Base-by-base conservation (phyloP, 2,888 invertebrate genomes). In the Mayetiola destructor region DNA sequence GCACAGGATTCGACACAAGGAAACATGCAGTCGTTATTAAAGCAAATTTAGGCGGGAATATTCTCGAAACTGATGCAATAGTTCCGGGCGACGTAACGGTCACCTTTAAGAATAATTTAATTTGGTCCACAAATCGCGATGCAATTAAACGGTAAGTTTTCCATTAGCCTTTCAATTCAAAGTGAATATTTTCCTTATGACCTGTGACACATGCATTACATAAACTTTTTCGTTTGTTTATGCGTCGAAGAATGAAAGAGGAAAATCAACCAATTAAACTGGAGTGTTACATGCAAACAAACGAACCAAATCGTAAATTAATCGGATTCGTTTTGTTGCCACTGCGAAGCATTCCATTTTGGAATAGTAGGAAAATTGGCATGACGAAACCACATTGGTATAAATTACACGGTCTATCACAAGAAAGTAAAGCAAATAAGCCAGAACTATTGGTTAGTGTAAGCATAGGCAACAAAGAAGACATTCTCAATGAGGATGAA, bases 41-140 rank as follows among this genome's bases (percentile, higher is more conserved):
- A 54, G 81, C 80, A 3, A 79, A 80, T 39, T 68, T 83, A 3
- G 80, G 82, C 71, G 79, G 80, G 1, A 78, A 81, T 61, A 77
- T 79, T 65, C 69, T 82, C 63, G 84, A 87, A 69, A 81, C 86
- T 0, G 84, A 85, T 64, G 75, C 78, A 14, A 76, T 77, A 9
- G 73, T 77, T 2, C 75, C 81, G 0, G 73, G 75, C 30, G 75
- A 78, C 53, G 72, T 76, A 57, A 82, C 84, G 1, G 29, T 16
- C 2, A 70, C 77, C 48, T 85, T 86, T 66, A 80, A 81, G 61
- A 83, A 82, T 21, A 84, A 86, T 67, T 77, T 88, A 57, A 80
- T 85, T 56, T 88, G 88, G 88, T 85, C 87, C 68, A 81, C 83
- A 2, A 83, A 84, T 62, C 83, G 84, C 70, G 77, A 78, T 62